Conservation (phyloP, 2,888 invertebrate genomes). For the Drosophila nigritarsus region DNA sequence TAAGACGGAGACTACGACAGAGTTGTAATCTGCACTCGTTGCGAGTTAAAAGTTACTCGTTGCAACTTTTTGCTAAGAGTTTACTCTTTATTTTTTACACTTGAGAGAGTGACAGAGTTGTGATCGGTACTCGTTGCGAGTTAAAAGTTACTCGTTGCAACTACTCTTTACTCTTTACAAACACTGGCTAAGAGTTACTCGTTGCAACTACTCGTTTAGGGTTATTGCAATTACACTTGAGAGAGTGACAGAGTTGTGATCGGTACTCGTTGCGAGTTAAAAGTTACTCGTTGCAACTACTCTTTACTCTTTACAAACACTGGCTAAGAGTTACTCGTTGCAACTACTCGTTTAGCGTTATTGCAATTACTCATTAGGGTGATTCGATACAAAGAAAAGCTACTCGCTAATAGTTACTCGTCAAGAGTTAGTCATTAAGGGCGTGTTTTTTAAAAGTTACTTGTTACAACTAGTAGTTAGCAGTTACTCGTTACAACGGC, state of each 20-base stretch:
- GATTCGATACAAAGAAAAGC: not conserved
- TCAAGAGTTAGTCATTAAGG: too few species aligned
- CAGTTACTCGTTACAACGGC: not conserved
- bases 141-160: not conserved
- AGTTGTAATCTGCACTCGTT: not conserved
- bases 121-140: not conserved
- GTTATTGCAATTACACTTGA: not conserved
- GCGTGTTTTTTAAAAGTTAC: too few species aligned
- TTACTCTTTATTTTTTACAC: too few species aligned
- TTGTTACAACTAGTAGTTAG: not conserved
- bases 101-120: not conserved
- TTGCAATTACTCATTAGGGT: not conserved
- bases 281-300: not conserved
- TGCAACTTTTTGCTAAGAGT: too few species aligned
- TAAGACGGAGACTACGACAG: not conserved
- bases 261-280: not conserved
- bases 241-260: not conserved
- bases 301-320: not conserved
- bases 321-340: not conserved
- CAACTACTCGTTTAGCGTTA: not conserved
- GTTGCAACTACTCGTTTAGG: not conserved
- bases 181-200: not conserved
- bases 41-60: too few species aligned
- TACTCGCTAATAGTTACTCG: not conserved
- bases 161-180: not conserved